phyloP scores from a whole-genome alignment of 2,797 vertebrate genomes.

The Sparus aurata region DNA sequence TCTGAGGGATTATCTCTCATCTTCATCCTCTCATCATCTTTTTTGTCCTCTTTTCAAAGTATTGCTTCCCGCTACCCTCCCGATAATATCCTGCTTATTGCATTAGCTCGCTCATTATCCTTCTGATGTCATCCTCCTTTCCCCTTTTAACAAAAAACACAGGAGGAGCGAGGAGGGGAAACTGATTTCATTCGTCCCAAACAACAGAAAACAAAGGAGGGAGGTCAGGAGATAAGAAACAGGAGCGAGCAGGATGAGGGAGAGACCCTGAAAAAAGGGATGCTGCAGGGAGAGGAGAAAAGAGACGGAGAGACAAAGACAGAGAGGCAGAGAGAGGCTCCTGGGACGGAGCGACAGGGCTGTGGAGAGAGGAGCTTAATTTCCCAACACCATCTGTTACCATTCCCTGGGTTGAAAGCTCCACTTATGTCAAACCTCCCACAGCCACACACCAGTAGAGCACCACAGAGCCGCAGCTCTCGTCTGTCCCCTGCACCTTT shows the following conservation, averaged over 20 bases:
- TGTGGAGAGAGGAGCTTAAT: conserved; percentile 91
- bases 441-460: conserved; percentile 78
- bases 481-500: conserved; percentile 57
- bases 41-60: conserved; percentile 17
- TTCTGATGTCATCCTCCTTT: conserved; percentile 35
- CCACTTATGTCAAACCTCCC: conserved; percentile 90
- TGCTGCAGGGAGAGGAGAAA: conserved; percentile 39
- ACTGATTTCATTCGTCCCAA: conserved; percentile 29
- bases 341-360: conserved; percentile 82
- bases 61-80: conserved; percentile 38
- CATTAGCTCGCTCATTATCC: conserved; percentile 24
- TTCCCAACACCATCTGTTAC: conserved; percentile 95
- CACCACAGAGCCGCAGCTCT: conserved; percentile 47
- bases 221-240: conserved; percentile 41
- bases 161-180: conserved; percentile 9
- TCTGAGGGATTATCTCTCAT: conserved; percentile 23
- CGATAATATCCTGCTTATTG: conserved; percentile 1
- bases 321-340: conserved; percentile 72
- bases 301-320: conserved; percentile 65
- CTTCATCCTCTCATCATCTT: conserved; percentile 20
- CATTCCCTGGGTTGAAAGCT: conserved; percentile 87
- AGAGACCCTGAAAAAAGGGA: conserved; percentile 35
- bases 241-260: conserved; percentile 29
- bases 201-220: conserved; percentile 36
- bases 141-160: conserved; percentile 23